Evolutionary conservation across 1,140 invertebrate genomes (phyloP).

Genomic region (Macrosteles quadrilineatus): DNA sequence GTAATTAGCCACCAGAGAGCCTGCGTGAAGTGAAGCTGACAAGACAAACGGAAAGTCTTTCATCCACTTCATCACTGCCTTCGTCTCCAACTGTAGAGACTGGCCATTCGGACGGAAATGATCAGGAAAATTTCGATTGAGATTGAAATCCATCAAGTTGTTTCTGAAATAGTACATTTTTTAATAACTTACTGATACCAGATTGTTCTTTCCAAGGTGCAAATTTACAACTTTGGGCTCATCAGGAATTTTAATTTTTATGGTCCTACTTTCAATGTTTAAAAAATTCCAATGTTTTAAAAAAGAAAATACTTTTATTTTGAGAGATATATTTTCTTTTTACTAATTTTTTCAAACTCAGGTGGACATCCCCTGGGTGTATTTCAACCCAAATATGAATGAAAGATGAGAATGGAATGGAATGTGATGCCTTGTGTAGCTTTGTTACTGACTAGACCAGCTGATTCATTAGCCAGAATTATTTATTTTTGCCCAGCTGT

Average conservation of each 20-base stretch:
- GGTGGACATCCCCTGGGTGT: no score
- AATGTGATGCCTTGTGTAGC: no score
- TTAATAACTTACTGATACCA: not conserved
- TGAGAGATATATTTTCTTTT: not conserved
- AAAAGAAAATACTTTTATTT: not conserved
- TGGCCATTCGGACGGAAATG: slow-evolving; percentile 87
- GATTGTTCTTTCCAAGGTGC: not conserved
- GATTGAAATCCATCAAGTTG: slow-evolving; percentile 82
- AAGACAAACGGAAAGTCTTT: slow-evolving; percentile 90
- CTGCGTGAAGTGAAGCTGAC: slow-evolving; percentile 88
- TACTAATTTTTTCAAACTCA: no score
- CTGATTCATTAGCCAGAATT: no score
- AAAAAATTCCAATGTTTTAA: not conserved
- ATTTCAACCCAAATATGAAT: no score
- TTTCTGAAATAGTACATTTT: slow-evolving; percentile 54
- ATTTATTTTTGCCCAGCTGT: no score
- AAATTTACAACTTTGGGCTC: not conserved
- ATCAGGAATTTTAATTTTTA: not conserved
- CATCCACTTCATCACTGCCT: slow-evolving; percentile 92
- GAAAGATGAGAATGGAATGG: no score
- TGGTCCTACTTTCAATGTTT: not conserved
- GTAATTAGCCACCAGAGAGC: slow-evolving; percentile 89
- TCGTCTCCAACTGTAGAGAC: slow-evolving; percentile 86
- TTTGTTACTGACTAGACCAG: no score
- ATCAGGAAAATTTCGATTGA: slow-evolving; percentile 92